Base-by-base conservation (phyloP, 2,113 vertebrate species). In the Motacilla alba region DNA sequence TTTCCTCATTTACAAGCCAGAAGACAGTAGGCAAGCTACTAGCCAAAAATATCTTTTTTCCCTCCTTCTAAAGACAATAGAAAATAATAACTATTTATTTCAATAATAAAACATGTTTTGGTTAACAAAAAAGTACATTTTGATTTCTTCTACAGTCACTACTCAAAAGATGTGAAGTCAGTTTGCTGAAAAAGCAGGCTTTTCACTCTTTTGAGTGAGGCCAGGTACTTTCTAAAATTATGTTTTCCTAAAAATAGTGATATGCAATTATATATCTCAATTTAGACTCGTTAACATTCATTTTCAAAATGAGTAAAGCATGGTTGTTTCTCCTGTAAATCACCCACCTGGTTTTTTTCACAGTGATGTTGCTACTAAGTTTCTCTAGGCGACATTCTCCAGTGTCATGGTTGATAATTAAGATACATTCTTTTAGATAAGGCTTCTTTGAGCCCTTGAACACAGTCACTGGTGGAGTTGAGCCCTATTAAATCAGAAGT, bases 381-480 rank as follows among this genome's bases (percentile, higher is more conserved):
- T 99, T 99, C 96, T 99, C 99, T 95, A 99, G 98, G 80, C 99
- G 98, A 96, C 99, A 99, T 97, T 99, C 99, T 95, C 99, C 99
- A 41, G 99, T 99, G 96, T 99, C 99, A 81, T 99, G 99, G 97
- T 99, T 99, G 94, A 99, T 98, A 78, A 99, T 99, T 90, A 99
- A 98, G 97, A 99, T 98, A 97, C 99, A 99, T 97, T 99, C 99
- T 95, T 99, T 99, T 97, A 99, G 98, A 91, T 99, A 99, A 69
- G 99, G 99, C 89, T 99, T 99, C 98, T 99, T 99, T 72, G 99
- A 99, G 87, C 99, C 99, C 96, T 99, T 99, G 97, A 99, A 99
- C 91, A 99, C 99, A 5, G 99, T 99, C 78, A 99, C 98, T 33
- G 99, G 99, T 95, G 99, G 97, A 90, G 98, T 99, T 66, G 99